phyloP scores from a whole-genome alignment of 2,797 vertebrate species.

The Epinephelus coioides region DNA sequence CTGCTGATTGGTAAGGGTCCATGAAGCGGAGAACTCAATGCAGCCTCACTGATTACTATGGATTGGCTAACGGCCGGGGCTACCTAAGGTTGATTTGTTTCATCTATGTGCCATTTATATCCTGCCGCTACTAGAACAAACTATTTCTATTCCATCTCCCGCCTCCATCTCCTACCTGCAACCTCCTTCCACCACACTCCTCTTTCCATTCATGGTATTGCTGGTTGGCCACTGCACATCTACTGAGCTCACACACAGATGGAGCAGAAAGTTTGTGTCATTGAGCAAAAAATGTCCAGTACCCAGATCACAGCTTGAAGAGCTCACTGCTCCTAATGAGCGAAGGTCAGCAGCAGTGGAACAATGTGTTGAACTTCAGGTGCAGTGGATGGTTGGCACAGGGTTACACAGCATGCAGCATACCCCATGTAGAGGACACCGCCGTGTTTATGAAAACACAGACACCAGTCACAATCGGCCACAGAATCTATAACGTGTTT shows the following conservation, averaged over 20 bases:
- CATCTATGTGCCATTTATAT: slow-evolving; percentile 84
- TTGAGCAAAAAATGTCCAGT: slow-evolving; percentile 10
- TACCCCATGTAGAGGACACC: slow-evolving; percentile 15
- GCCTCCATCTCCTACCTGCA: slow-evolving; percentile 13
- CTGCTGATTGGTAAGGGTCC: slow-evolving; percentile 79
- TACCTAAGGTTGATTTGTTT: slow-evolving; percentile 85
- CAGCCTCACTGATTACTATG: slow-evolving; percentile 85
- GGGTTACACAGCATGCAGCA: slow-evolving; percentile 14
- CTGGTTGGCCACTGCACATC: slow-evolving; percentile 33
- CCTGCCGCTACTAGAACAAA: slow-evolving; percentile 76
- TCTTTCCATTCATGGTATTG: slow-evolving; percentile 44
- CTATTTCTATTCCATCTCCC: slow-evolving; percentile 53
- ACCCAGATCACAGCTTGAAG: slow-evolving; percentile 16
- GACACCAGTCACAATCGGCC: slow-evolving; percentile 19
- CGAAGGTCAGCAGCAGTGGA: slow-evolving; percentile 34
- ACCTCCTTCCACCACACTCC: slow-evolving; percentile 28
- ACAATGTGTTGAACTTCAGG: slow-evolving; percentile 34
- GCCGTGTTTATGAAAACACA: slow-evolving; percentile 27
- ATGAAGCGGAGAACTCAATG: slow-evolving; percentile 82
- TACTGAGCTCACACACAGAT: no score
- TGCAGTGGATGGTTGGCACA: slow-evolving; percentile 33
- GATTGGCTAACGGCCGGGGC: slow-evolving; percentile 77
- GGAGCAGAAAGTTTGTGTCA: slow-evolving; percentile 32
- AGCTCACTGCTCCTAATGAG: slow-evolving; percentile 20
- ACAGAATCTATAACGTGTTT: slow-evolving; percentile 39